Conservation (phyloP, 2,888 invertebrate species). For the Pedicia rivosa region DNA sequence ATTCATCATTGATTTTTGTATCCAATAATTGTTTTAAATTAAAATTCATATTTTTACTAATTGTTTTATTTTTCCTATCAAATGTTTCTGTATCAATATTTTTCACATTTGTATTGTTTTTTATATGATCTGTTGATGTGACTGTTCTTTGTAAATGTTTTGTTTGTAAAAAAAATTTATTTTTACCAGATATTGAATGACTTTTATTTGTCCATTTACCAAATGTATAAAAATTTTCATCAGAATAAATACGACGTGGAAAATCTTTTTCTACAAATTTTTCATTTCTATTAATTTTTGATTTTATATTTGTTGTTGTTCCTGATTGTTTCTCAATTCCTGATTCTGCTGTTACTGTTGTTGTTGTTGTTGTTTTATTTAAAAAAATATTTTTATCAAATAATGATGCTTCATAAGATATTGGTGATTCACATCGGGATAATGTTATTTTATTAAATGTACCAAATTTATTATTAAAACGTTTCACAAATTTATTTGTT, state of each 20-base stretch:
- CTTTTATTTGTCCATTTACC: no score
- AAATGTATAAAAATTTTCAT: conserved; percentile 4
- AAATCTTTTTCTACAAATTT: conserved; percentile 20
- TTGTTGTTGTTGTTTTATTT: no score
- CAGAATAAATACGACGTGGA: conserved; percentile 14
- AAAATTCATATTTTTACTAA: no score
- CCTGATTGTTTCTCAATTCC: no score
- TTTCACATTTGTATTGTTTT: no score
- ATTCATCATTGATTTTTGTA: conserved; percentile 18
- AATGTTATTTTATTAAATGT: no score
- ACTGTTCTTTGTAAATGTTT: no score
- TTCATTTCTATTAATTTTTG: conserved; percentile 6
- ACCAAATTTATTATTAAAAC: conserved; percentile 22
- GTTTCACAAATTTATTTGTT: conserved; percentile 24
- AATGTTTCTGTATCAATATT: no score
- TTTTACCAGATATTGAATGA: not conserved
- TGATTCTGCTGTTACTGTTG: conserved; percentile 2
- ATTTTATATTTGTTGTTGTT: not conserved
- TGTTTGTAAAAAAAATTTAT: no score
- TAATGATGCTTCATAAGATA: conserved; percentile 27
- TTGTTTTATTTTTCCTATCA: no score
- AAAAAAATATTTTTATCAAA: conserved; percentile 19
- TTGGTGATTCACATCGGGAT: conserved; percentile 23
- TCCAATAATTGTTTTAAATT: not conserved
- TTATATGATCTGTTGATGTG: no score